Percentiles rank a stretch among this genome's conserved stretches.
Conservation (phyloP, 1,140 invertebrate species). For the Apis laboriosa region DNA sequence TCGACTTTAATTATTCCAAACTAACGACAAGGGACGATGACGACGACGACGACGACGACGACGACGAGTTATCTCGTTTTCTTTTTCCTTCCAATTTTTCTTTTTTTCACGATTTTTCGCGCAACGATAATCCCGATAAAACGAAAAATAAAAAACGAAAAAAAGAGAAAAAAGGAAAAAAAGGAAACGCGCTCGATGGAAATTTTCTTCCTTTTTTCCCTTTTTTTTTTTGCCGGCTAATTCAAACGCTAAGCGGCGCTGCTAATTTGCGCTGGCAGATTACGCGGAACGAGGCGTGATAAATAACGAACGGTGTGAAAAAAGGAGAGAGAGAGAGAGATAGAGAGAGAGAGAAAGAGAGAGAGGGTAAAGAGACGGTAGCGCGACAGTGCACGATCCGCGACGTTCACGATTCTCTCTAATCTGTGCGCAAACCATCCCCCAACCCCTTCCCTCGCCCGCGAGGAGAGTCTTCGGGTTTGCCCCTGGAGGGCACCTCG, state of each 20-base stretch:
- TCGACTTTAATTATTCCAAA: too few relatives aligned
- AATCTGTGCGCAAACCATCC: conserved; percentile 71
- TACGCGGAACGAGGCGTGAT: conserved; percentile 39
- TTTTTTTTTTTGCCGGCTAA: neutral
- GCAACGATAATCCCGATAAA: neutral
- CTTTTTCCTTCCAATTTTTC: too few relatives aligned
- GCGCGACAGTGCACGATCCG: neutral
- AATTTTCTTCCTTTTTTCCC: neutral
- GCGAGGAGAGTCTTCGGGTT: conserved; percentile 30
- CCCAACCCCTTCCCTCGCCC: neutral
- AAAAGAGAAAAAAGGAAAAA: too few relatives aligned
- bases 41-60: too few relatives aligned
- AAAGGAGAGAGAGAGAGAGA: neutral
- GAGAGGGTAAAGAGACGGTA: conserved; percentile 18
- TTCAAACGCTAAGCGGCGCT: conserved; percentile 47
- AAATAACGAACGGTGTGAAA: neutral
- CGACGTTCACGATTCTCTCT: conserved; percentile 71
- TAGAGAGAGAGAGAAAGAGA: neutral
- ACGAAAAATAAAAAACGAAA: neutral
- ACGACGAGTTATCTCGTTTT: too few relatives aligned
- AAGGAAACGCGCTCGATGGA: conserved; percentile 1
- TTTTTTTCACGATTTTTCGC: too few relatives aligned
- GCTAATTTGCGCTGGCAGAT: conserved; percentile 51
- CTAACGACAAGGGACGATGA: too few relatives aligned
- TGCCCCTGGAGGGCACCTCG: conserved; percentile 48